Base-by-base conservation (phyloP, 2,113 vertebrate species). In the Puntigrus tetrazona region DNA sequence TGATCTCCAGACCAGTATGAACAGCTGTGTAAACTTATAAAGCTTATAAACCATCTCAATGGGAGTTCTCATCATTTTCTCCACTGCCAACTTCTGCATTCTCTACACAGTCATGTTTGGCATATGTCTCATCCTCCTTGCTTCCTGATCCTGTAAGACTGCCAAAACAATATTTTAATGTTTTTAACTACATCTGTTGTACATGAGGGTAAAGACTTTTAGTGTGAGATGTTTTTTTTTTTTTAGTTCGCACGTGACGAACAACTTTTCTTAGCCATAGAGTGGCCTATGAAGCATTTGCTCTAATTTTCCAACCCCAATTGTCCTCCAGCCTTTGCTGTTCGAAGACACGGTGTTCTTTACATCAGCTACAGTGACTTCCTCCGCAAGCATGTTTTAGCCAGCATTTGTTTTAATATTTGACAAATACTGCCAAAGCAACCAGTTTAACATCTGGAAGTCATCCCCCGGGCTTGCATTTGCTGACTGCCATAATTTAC, bases 361-460 rank as follows among this genome's bases (percentile, higher is more conserved):
- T 84, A 89, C 87, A 91, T 89, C 85, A 85, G 85, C 85, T 27
- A 5, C 86, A 82, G n/a, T 27, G 61, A 81, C 59, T 77, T 91
- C 87, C 84, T 89, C 34, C 75, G 59, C 67, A 88, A 55, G 70
- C 73, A 38, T 70, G 27, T 74, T 50, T 43, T 73, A 75, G 80
- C 88, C 81, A 84, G 88, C 36, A 29, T 76, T 86, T 82, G 84
- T 88, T 90, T 87, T 81, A 89, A 90, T 89, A 89, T 89, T 91
- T 90, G 91, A 87, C 86, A 88, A 88, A 90, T 87, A 67, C 88
- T 84, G 92, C 91, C 91, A 94, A 88, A 91, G 85, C 31, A 47
- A 89, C 72, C 84, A 82, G 91, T 93, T 87, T 43, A 91, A 92
- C 94, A 95, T 95, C 93, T 95, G 94, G 93, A 93, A 94, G 81